A percentile compares a stretch with the other conserved stretches of the same genome.
Evolutionary conservation across 2,888 invertebrate genomes (phyloP).

Genomic region (Heteromyza rotundicornis): DNA sequence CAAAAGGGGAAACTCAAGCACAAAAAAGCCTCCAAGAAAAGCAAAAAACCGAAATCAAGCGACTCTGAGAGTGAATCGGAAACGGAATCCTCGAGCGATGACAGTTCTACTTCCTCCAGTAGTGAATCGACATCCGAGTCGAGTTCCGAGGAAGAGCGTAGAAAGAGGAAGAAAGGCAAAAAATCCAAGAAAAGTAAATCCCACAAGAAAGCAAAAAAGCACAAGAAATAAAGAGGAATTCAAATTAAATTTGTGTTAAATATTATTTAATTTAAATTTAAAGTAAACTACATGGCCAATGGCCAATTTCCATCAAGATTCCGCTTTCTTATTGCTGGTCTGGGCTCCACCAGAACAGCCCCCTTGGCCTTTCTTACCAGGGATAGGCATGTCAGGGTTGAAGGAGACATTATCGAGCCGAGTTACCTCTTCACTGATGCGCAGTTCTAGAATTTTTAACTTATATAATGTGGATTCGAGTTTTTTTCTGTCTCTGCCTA

Average conservation of each 20-base stretch:
- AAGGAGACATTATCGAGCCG: constrained; percentile 69
- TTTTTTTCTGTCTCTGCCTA: neutral
- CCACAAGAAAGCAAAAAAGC: constrained; percentile 37
- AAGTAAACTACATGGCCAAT: neutral
- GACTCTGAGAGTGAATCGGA: constrained; percentile 24
- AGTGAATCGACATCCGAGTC: constrained; percentile 25
- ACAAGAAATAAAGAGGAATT: constrained; percentile 35
- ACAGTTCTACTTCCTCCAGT: constrained; percentile 24
- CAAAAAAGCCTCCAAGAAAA: constrained; percentile 22
- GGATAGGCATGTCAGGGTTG: constrained; percentile 65
- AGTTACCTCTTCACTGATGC: constrained; percentile 53
- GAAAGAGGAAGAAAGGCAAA: constrained; percentile 40
- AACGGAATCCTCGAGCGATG: constrained; percentile 10
- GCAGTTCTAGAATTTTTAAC: constrained; percentile 44
- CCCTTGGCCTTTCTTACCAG: too few species aligned
- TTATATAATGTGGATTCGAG: neutral
- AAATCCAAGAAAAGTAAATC: constrained; percentile 37
- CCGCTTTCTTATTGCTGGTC: neutral
- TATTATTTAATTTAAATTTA: constrained; percentile 1
- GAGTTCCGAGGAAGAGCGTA: constrained; percentile 40
- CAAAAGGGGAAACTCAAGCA: constrained; percentile 14
- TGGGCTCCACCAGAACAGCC: constrained; percentile 39
- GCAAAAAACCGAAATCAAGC: constrained; percentile 36
- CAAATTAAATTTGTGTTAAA: neutral
- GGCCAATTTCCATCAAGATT: neutral